Base-by-base conservation (phyloP, 1,140 invertebrate genomes). In the Apis laboriosa region DNA sequence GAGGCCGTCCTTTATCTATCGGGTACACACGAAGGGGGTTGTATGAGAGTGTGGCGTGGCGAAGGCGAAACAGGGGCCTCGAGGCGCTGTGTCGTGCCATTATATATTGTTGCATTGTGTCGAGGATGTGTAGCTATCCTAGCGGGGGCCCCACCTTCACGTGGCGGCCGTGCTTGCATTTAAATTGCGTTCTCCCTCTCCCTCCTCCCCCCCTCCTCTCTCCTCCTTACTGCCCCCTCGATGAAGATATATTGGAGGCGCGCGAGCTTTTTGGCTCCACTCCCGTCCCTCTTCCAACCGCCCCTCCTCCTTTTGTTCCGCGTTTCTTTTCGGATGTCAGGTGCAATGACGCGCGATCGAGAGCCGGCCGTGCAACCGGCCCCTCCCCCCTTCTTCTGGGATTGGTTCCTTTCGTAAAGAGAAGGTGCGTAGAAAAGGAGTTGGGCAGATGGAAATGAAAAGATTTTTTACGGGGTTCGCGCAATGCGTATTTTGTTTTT, bases 1-100 rank as follows among this genome's bases (percentile, higher is more conserved):
- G 58, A n/a, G 68, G 21, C 34, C 74, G 77, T 86, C 84, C 86
- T 89, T 89, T 81, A 77, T 84, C 78, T 89, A 88, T 86, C 74
- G 72, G 9, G 60, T 84, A 83, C 60, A 34, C 34, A 2, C 24
- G 24, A 24, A 24, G 77, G 24, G 28, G 72, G 71, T 34, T 43
- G 34, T 43, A 7, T 7, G 2, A 58, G 49, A 60, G 28, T 70
- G 55, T 28, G 53, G 56, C 21, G 17, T n/a, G 56, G 43, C 7
- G 21, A 53, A 9, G 71, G 43, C 49, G 70, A 74, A 21, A 53
- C 55, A 9, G 49, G 72, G 9, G 21, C 19, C 60, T 55, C 49
- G 9, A 15, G 60, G 51, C 21, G 55, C 34, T 43, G 76, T 76
- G 49, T 74, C 75, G 58, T 76, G 71, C 71, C 82, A 71, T 80